Percentiles rank a stretch among this genome's conserved stretches.
These are phyloP conservation scores for Drosophila nr. perissopoda DNA, from an alignment of 2,888 invertebrate species.

Conservation along the genomic window DNA sequence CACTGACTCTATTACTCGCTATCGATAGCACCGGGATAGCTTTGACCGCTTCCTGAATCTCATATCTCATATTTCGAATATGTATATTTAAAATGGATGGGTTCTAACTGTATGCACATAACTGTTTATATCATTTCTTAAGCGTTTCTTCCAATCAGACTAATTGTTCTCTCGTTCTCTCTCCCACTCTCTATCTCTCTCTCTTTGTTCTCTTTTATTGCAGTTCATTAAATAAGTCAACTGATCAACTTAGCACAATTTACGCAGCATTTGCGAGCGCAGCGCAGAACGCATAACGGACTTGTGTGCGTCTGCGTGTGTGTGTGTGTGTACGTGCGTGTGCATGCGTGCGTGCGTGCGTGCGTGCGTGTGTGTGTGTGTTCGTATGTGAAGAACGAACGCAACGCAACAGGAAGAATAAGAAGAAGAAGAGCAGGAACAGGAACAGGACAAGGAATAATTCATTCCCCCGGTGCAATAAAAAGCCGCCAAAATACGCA, in stretches of 20 bases:
- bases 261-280: slow-evolving; percentile 8
- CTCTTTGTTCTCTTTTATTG: not conserved
- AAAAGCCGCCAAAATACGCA: slow-evolving; percentile 77
- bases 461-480: slow-evolving; percentile 44
- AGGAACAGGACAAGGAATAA: not conserved
- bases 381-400: slow-evolving; percentile 4
- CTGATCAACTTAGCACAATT: slow-evolving; percentile 8
- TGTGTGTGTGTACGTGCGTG: slow-evolving; percentile 2
- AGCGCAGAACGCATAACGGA: slow-evolving; percentile 9
- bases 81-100: not conserved
- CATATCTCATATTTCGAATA: too few relatives aligned
- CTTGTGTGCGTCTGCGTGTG: slow-evolving; percentile 18
- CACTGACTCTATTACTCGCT: too few relatives aligned
- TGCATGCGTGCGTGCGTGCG: slow-evolving; percentile 5
- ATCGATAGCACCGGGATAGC: too few relatives aligned
- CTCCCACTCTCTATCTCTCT: not conserved
- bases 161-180: slow-evolving; percentile 1
- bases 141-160: not conserved
- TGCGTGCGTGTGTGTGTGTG: slow-evolving; percentile 1
- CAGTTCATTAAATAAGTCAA: slow-evolving; percentile 36
- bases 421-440: not conserved
- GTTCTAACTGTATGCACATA: not conserved
- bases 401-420: slow-evolving; percentile 13
- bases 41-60: too few relatives aligned
- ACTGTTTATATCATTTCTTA: not conserved